Evolutionary conservation across 2,797 vertebrate genomes (phyloP).

Genomic region (Apogon hyalosoma): DNA sequence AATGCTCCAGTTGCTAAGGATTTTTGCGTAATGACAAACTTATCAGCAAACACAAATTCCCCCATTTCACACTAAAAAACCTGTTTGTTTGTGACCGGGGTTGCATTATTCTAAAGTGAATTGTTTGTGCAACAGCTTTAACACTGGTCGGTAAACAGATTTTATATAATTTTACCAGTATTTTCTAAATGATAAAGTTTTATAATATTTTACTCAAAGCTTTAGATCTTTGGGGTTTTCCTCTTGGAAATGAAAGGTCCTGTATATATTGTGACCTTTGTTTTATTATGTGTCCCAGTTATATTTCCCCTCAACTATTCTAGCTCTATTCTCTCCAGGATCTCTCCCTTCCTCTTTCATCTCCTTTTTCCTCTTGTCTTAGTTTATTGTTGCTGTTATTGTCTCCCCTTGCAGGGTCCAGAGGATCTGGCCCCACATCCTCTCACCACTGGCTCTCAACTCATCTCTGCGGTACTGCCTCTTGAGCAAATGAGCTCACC

Average conservation of each 20-base stretch:
- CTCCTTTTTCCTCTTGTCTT: slow-evolving; percentile 75
- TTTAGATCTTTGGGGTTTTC: not conserved
- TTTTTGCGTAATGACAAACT: not conserved
- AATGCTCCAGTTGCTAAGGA: not conserved
- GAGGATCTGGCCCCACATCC: slow-evolving; percentile 87
- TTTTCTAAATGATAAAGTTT: not conserved
- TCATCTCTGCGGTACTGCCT: slow-evolving; percentile 89
- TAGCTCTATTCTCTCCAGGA: slow-evolving; percentile 45
- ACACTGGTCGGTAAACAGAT: not conserved
- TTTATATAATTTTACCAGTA: not conserved
- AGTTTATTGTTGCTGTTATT: slow-evolving; percentile 89
- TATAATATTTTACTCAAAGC: not conserved
- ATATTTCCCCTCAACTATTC: slow-evolving; percentile 34
- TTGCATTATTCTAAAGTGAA: slow-evolving; percentile 11
- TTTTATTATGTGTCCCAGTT: slow-evolving; percentile 38
- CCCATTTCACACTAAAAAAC: no score
- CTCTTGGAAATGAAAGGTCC: slow-evolving; percentile 9
- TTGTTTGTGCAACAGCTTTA: not conserved
- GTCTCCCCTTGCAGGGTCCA: slow-evolving; percentile 89
- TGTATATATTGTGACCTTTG: slow-evolving; percentile 15
- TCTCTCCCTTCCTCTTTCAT: slow-evolving; percentile 54
- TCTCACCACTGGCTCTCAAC: slow-evolving; percentile 88
- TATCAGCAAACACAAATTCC: not conserved
- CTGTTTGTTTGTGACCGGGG: slow-evolving; percentile 2
- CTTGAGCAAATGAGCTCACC: slow-evolving; percentile 67